Base-by-base conservation (phyloP, 2,113 vertebrate species). In the Leptodactylus fuscus region DNA sequence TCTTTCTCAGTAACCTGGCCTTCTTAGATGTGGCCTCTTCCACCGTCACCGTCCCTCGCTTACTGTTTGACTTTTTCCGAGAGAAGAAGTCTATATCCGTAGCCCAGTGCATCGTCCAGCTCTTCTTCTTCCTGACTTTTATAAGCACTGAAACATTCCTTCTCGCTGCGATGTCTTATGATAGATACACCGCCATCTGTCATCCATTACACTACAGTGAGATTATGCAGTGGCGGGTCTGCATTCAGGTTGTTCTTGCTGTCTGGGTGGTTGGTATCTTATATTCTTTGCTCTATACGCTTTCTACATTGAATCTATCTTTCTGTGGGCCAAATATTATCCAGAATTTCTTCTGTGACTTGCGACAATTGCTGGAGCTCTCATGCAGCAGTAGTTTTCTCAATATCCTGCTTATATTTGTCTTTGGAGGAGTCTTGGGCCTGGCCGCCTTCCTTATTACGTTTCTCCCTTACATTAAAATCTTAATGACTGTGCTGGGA, bases 261-360 rank as follows among this genome's bases (percentile, higher is more conserved):
- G 32, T 81, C 20, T 41, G 55, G 78, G 53, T 62, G 38, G 7
- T 13, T 27, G 29, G 55, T 46, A 41, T 81, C 24, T 78, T 22
- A 18, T 55, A 55, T 78, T 29, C 16, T 53, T 20, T 55, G 48
- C 16, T 55, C 5, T 55, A 58, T 27, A 81, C 55, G 13, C 29
- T 41, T 81, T 62, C 41, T 27, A 44, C 16, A 60, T 5, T 60
- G 10, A 24, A 41, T 12, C 13, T 81, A 60, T 22, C 55, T 24
- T 81, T 62, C 32, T 81, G 78, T 65, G 55, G 78, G 12, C 53
- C 27, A n/a, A 81, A 81, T 41, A 22, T 5, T 36, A 38, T 81
- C n/a, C 32, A 81, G 51, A 55, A 55, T 44, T 81, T 81, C 55
- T 81, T 62, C 53, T 81, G 78, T 81, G 55, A 81, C n/a, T 46